Conservation (phyloP, 2,888 invertebrate species). For the Cantharis nigra region DNA sequence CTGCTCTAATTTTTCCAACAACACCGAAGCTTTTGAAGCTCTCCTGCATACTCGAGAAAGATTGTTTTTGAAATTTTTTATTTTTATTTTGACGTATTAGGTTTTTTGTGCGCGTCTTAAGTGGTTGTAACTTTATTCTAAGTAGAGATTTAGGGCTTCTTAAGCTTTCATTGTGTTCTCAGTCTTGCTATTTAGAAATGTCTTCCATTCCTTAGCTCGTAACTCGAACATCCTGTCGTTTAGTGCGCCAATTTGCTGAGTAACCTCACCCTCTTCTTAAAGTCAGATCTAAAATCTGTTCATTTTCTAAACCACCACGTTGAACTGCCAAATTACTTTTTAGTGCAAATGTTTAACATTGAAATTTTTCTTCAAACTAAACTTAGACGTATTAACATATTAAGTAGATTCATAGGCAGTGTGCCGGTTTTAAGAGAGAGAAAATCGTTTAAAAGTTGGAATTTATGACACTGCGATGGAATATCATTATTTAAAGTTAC, state of each 20-base stretch:
- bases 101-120: neutral
- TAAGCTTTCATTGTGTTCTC: constrained; percentile 16
- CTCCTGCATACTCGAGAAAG: neutral
- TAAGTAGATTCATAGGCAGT: neutral
- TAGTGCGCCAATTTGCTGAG: constrained; percentile 52
- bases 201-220: constrained; percentile 50
- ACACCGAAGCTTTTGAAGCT: neutral
- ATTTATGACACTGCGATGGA: neutral
- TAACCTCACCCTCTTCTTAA: constrained; percentile 36
- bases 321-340: constrained; percentile 9
- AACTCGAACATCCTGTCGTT: constrained; percentile 49
- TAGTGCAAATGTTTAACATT: constrained; percentile 2
- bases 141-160: constrained; percentile 17
- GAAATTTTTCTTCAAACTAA: neutral
- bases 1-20: neutral
- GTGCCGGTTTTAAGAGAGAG: neutral
- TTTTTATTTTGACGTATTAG: neutral
- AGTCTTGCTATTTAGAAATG: constrained; percentile 41
- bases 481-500: neutral
- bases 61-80: neutral
- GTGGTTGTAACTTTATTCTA: constrained; percentile 18
- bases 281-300: constrained; percentile 23
- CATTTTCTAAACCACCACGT: constrained; percentile 5
- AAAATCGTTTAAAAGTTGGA: neutral
- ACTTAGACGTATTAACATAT: neutral